phyloP scores from a whole-genome alignment of 2,113 vertebrate species.

The Petromus typicus region DNA sequence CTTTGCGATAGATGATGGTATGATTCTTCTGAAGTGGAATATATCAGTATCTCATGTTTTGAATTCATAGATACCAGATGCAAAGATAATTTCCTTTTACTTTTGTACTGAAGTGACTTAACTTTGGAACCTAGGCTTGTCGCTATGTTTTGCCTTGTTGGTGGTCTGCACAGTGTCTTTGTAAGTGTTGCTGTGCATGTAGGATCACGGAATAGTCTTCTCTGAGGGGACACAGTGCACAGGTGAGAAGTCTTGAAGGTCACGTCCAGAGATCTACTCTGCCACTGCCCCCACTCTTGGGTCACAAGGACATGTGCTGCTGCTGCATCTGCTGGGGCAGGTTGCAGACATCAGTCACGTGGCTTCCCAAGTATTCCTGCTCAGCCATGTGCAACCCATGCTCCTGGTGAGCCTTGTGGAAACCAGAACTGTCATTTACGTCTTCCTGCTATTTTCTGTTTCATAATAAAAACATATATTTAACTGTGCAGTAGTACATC shows the following conservation, averaged over 20 bases:
- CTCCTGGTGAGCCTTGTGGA: neutral
- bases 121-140: neutral
- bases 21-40: neutral
- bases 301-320: neutral
- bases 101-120: conserved; percentile 22
- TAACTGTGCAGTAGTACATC: conserved; percentile 16
- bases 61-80: neutral
- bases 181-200: neutral
- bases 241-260: neutral
- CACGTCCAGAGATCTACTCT: neutral
- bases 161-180: neutral
- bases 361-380: neutral
- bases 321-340: neutral
- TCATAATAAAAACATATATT: conserved; percentile 29
- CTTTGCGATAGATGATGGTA: neutral
- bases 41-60: neutral
- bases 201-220: neutral
- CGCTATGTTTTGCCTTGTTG: neutral
- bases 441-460: neutral
- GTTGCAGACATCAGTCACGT: neutral
- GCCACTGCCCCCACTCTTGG: neutral
- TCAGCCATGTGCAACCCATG: neutral
- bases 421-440: neutral
- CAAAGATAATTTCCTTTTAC: neutral
- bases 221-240: conserved; percentile 14